Evolutionary conservation across 2,797 vertebrate genomes (phyloP).

Genomic region (Platalea minor): DNA sequence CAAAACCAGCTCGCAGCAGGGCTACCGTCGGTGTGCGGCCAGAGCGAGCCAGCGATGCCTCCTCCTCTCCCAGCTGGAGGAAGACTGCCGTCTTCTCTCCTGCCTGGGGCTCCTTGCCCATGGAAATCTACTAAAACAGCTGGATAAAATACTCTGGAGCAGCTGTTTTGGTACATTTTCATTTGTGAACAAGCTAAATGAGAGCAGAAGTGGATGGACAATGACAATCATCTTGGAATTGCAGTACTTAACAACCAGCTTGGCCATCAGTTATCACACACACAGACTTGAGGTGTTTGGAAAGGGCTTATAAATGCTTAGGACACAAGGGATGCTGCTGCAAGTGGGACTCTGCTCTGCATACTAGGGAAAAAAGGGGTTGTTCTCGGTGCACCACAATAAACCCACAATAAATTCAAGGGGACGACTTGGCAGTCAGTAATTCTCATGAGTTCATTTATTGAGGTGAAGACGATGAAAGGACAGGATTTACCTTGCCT

Average conservation of each 20-base stretch:
- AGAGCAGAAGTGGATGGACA: not conserved
- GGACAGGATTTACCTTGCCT: not conserved
- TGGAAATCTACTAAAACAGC: rapidly evolving
- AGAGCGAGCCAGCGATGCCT: rapidly evolving
- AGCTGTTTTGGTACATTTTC: not conserved
- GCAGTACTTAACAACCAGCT: not conserved
- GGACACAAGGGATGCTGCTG: not conserved
- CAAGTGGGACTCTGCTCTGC: not conserved
- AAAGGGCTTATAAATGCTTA: not conserved
- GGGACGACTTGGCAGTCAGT: not conserved
- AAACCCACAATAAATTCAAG: not conserved
- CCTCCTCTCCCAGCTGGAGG: not conserved
- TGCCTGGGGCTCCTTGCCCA: not conserved
- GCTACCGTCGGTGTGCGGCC: rapidly evolving
- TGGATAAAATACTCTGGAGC: not conserved
- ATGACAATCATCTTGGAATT: rapidly evolving
- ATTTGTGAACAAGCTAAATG: rapidly evolving
- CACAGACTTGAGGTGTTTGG: not conserved
- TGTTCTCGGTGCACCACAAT: not conserved
- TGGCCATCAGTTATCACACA: not conserved
- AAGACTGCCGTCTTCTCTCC: not conserved
- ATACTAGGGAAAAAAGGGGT: not conserved
- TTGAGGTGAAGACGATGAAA: not conserved
- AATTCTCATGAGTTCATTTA: not conserved
- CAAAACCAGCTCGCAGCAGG: rapidly evolving